Conservation (phyloP, 2,113 vertebrate genomes). For the Phyllostomus discolor region DNA sequence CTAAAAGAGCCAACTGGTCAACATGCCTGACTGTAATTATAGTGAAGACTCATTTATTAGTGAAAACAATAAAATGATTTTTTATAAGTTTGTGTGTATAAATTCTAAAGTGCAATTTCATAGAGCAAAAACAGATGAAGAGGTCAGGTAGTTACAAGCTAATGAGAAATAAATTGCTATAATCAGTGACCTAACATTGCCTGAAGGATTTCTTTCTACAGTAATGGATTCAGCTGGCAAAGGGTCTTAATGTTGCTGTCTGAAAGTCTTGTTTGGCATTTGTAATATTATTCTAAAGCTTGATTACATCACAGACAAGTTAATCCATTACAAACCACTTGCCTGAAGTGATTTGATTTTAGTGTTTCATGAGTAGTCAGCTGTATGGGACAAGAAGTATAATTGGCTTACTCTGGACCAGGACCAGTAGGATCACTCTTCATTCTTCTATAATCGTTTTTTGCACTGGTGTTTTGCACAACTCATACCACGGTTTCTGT, state of each 20-base stretch:
- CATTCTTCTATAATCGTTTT: not conserved
- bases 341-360: constrained; percentile 62
- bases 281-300: constrained; percentile 63
- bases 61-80: constrained; percentile 61
- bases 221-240: constrained; percentile 64
- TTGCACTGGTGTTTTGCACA: not conserved
- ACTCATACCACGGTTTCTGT: not conserved
- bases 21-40: not conserved
- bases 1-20: not conserved
- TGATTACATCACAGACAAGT: constrained; percentile 67
- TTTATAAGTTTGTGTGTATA: constrained; percentile 56
- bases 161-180: constrained; percentile 76
- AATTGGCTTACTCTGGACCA: constrained; percentile 6
- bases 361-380: constrained; percentile 56
- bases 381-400: constrained; percentile 30
- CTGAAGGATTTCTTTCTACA: constrained; percentile 66
- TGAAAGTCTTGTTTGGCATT: constrained; percentile 47
- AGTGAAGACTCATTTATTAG: constrained; percentile 35
- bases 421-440: not conserved
- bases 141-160: constrained; percentile 73
- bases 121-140: constrained; percentile 68
- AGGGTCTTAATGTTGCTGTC: constrained; percentile 23
- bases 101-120: constrained; percentile 63
- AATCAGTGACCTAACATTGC: constrained; percentile 67
- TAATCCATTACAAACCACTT: constrained; percentile 67